Evolutionary conservation across 1,140 invertebrate genomes (phyloP).

Genomic region (Diachasmimorpha longicaudata): DNA sequence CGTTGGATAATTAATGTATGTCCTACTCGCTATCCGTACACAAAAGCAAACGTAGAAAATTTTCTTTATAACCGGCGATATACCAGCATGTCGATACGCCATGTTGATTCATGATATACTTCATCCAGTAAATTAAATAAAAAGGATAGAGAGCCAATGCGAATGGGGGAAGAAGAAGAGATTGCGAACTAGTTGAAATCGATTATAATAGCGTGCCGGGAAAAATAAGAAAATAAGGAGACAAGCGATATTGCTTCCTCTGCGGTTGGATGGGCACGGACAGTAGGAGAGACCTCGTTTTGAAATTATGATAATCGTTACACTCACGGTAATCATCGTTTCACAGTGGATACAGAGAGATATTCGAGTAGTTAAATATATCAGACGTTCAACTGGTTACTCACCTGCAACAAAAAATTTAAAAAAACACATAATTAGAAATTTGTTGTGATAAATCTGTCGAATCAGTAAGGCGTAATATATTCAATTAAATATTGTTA

Average conservation of each 20-base stretch:
- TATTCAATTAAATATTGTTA: background rate
- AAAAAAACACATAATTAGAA: constrained; percentile 15
- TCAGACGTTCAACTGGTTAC: constrained; percentile 10
- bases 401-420: constrained; percentile 29
- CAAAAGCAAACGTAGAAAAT: background rate
- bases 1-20: constrained; percentile 8
- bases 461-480: background rate
- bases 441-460: background rate
- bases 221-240: background rate
- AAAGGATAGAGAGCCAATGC: background rate
- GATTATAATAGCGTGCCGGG: background rate
- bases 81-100: background rate
- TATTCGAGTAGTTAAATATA: background rate
- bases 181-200: background rate
- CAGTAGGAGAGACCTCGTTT: background rate
- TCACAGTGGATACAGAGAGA: background rate
- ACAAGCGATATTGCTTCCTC: constrained; percentile 4
- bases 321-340: constrained; percentile 17
- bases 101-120: background rate
- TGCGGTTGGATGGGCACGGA: background rate
- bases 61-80: background rate
- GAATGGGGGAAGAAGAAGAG: background rate
- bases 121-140: background rate
- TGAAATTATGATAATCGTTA: constrained; percentile 21
- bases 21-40: background rate